Conservation (phyloP, 2,113 vertebrate species). For the Castor canadensis region DNA sequence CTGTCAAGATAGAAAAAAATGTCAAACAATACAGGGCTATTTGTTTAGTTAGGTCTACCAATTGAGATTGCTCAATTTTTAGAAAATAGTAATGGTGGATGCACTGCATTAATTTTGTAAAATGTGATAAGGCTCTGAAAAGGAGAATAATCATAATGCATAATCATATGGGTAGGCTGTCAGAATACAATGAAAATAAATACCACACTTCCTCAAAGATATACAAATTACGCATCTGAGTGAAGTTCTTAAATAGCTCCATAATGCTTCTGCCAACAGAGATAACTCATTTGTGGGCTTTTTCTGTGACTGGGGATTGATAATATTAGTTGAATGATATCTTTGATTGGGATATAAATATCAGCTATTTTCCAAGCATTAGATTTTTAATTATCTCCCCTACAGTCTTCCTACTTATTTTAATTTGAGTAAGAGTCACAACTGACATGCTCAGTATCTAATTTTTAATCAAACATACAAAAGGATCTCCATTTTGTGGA, state of each 20-base stretch:
- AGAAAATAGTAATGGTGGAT: conserved; percentile 44
- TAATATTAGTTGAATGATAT: conserved; percentile 37
- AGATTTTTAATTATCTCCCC: conserved; percentile 14
- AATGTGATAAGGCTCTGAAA: conserved; percentile 63
- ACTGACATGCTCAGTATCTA: background rate
- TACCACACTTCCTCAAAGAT: conserved; percentile 51
- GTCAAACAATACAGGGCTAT: conserved; percentile 46
- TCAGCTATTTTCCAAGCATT: conserved; percentile 22
- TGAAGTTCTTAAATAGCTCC: conserved; percentile 63
- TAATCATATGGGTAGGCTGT: conserved; percentile 62
- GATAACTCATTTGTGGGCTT: conserved; percentile 45
- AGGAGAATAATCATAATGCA: conserved; percentile 61
- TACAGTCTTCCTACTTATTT: background rate
- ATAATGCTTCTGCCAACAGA: conserved; percentile 47
- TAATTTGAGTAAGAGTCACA: background rate
- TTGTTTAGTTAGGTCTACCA: conserved; percentile 62
- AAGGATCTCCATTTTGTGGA: background rate
- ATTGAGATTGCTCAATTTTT: conserved; percentile 68
- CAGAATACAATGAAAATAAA: conserved; percentile 74
- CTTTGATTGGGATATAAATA: background rate
- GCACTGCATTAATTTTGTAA: conserved; percentile 69
- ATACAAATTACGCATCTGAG: conserved; percentile 62
- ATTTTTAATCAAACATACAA: background rate
- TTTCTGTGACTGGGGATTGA: conserved; percentile 26
- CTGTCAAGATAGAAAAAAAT: conserved; percentile 49